Conservation (phyloP, 2,888 invertebrate genomes). For the Drosophila subsilvestris region DNA sequence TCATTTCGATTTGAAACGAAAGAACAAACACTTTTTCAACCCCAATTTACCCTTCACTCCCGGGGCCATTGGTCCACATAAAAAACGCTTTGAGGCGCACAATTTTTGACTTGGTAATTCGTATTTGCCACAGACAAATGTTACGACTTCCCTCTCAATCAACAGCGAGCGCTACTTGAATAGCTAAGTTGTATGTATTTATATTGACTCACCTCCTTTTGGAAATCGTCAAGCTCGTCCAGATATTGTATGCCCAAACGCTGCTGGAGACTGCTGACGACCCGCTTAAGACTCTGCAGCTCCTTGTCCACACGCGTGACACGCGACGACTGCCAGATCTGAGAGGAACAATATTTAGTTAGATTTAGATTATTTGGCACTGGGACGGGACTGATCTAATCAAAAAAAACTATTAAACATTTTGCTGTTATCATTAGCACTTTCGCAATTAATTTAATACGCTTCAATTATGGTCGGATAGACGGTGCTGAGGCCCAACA, state of each 20-base stretch:
- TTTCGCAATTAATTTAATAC: slow-evolving; percentile 51
- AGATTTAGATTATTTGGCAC: neutral
- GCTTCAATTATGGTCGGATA: slow-evolving; percentile 56
- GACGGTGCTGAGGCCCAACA: slow-evolving; percentile 50
- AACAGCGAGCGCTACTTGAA: slow-evolving; percentile 1
- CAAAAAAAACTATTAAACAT: neutral
- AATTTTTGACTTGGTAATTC: slow-evolving; percentile 23
- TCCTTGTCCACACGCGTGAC: slow-evolving; percentile 78
- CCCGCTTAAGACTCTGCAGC: slow-evolving; percentile 71
- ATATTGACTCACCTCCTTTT: slow-evolving; percentile 78
- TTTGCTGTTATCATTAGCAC: slow-evolving; percentile 16
- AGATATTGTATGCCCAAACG: slow-evolving; percentile 82
- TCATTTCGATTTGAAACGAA: too few species aligned
- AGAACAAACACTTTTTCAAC: neutral
- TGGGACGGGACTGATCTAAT: neutral
- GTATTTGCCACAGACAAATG: slow-evolving; percentile 22
- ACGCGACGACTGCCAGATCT: slow-evolving; percentile 82
- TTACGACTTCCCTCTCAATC: neutral
- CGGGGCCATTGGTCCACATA: neutral
- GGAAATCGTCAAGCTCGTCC: slow-evolving; percentile 82
- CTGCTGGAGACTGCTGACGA: slow-evolving; percentile 80
- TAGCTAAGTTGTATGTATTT: neutral
- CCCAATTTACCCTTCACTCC: neutral
- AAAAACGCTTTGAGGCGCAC: slow-evolving; percentile 2
- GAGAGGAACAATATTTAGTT: slow-evolving; percentile 25